Evolutionary conservation across 2,113 vertebrate species (phyloP).

Genomic region (Perccottus glenii): DNA sequence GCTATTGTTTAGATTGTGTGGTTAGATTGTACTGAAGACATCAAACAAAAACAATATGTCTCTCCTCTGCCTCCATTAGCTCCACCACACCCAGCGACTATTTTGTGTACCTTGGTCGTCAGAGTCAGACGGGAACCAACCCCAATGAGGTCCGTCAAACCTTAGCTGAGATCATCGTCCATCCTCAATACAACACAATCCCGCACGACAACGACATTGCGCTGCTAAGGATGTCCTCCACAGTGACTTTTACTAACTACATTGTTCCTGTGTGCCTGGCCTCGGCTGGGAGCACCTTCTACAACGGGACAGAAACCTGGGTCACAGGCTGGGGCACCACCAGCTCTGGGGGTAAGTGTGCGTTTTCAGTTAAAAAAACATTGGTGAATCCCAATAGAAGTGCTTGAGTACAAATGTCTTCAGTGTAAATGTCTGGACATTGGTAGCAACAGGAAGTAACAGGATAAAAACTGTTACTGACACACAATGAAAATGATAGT

Average conservation of each 20-base stretch:
- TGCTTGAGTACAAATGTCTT: no score
- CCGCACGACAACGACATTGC: constrained; percentile 74
- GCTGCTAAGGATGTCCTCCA: constrained; percentile 57
- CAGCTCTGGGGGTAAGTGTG: constrained; percentile 74
- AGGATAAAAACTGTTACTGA: no score
- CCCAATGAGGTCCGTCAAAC: neutral
- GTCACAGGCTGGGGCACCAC: constrained; percentile 81
- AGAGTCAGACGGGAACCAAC: constrained; percentile 6
- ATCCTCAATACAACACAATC: constrained; percentile 44
- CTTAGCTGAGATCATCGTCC: constrained; percentile 29
- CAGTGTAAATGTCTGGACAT: no score
- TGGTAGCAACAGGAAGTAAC: no score
- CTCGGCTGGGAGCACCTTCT: constrained; percentile 62
- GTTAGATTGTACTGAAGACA: no score
- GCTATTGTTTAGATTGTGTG: no score
- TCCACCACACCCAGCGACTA: no score
- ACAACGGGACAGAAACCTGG: constrained; percentile 64
- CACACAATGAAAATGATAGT: no score
- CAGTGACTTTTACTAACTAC: constrained; percentile 61
- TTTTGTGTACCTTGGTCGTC: constrained; percentile 24
- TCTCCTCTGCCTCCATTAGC: no score
- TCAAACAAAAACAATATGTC: no score
- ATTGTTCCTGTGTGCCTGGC: constrained; percentile 79
- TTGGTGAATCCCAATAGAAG: no score
- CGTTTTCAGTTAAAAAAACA: no score